Conservation (phyloP, 1,140 invertebrate genomes). For the Papilio polytes region DNA sequence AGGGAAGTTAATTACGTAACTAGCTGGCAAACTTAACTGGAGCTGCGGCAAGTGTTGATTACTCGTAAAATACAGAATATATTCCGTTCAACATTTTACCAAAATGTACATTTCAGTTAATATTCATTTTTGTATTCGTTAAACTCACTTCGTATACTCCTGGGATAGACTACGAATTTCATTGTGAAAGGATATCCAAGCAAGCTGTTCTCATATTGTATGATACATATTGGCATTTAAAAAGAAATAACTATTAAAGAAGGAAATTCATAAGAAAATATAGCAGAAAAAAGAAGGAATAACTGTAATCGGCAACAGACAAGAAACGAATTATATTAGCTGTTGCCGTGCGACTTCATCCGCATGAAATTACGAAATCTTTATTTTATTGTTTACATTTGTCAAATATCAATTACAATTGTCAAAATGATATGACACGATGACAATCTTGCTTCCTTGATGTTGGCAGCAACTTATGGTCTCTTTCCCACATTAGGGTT, state of each 20-base stretch:
- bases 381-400: too few species aligned
- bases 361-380: too few species aligned
- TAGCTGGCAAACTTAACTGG: slow-evolving; percentile 24
- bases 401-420: too few species aligned
- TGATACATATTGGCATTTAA: neutral
- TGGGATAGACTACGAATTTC: neutral
- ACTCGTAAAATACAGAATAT: slow-evolving; percentile 18
- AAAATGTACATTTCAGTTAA: slow-evolving; percentile 7
- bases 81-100: neutral
- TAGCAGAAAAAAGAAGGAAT: neutral
- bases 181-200: neutral
- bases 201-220: neutral
- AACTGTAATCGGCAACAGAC: too few species aligned
- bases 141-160: neutral
- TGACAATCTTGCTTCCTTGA: too few species aligned
- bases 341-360: too few species aligned
- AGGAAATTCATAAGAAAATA: neutral
- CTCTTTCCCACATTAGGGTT: too few species aligned
- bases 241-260: too few species aligned
- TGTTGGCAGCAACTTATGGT: too few species aligned
- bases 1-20: slow-evolving; percentile 21
- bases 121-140: slow-evolving; percentile 21
- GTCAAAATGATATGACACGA: too few species aligned
- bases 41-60: slow-evolving; percentile 21
- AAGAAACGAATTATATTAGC: too few species aligned